Evolutionary conservation across 2,113 vertebrate genomes (phyloP).

Genomic region (Hypomesus transpacificus): DNA sequence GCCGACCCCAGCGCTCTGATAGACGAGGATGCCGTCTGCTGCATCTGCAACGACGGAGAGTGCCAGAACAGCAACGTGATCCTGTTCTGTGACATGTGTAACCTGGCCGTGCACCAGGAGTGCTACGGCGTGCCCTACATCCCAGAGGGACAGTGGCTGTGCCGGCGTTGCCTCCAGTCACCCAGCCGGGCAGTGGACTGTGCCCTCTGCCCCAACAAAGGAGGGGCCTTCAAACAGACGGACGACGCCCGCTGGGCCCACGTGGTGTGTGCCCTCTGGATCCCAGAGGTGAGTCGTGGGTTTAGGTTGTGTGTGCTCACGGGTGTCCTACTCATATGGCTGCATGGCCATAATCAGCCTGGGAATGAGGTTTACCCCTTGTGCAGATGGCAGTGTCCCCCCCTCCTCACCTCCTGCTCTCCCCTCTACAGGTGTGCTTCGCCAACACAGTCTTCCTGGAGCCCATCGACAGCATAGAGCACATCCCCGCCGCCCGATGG

Average conservation of each 20-base stretch:
- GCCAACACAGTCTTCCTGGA: conserved; percentile 98
- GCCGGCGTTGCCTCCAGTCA: conserved; percentile 96
- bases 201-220: conserved; percentile 97
- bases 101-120: conserved; percentile 97
- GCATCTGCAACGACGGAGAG: conserved; percentile 98
- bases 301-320: no score
- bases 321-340: no score
- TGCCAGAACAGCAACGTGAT: conserved; percentile 99
- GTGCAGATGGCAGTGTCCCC: not conserved
- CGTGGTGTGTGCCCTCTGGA: conserved; percentile 97
- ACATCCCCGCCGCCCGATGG: conserved; percentile 95
- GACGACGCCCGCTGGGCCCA: conserved; percentile 98
- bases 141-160: conserved; percentile 97
- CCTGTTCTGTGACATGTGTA: conserved; percentile 99
- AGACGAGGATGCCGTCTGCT: conserved; percentile 95
- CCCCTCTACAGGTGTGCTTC: conserved; percentile 82
- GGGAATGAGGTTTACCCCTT: not conserved
- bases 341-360: no score
- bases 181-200: conserved; percentile 96
- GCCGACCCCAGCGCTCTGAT: conserved; percentile 92
- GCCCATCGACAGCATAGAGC: conserved; percentile 98
- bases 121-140: conserved; percentile 99
- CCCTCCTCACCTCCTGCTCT: not conserved
- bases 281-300: conserved; percentile 79
- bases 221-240: conserved; percentile 97